phyloP scores from a whole-genome alignment of 2,888 invertebrate species.

The Dysmachus trigonus region DNA sequence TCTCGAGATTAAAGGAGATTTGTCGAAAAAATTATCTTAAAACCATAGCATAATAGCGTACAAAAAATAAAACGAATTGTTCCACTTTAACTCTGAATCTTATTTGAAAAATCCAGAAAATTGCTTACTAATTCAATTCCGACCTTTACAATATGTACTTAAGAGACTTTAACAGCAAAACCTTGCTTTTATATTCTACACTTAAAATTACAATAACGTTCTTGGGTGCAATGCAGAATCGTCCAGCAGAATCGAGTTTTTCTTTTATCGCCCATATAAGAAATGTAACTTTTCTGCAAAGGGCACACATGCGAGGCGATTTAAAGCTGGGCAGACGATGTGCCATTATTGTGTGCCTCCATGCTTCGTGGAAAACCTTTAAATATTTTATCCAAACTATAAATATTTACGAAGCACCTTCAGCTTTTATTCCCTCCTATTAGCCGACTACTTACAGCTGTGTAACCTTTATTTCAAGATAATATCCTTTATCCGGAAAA shows the following conservation, averaged over 20 bases:
- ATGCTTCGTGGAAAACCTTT: not conserved
- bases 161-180: not conserved
- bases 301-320: not conserved
- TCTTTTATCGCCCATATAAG: not conserved
- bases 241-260: not conserved
- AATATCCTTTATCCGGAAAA: not conserved
- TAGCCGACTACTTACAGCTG: not conserved
- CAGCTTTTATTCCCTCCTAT: not conserved
- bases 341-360: not conserved
- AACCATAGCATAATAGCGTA: no score
- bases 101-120: not conserved
- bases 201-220: not conserved
- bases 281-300: not conserved
- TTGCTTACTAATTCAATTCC: not conserved
- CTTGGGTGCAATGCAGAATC: not conserved
- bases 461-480: not conserved
- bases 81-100: no score
- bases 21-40: no score
- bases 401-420: not conserved
- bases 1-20: no score
- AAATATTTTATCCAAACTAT: not conserved
- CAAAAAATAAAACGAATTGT: no score
- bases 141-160: not conserved
- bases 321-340: not conserved
- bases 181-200: not conserved